Conservation (phyloP, 2,888 invertebrate species). For the Drosophila anomalipes region DNA sequence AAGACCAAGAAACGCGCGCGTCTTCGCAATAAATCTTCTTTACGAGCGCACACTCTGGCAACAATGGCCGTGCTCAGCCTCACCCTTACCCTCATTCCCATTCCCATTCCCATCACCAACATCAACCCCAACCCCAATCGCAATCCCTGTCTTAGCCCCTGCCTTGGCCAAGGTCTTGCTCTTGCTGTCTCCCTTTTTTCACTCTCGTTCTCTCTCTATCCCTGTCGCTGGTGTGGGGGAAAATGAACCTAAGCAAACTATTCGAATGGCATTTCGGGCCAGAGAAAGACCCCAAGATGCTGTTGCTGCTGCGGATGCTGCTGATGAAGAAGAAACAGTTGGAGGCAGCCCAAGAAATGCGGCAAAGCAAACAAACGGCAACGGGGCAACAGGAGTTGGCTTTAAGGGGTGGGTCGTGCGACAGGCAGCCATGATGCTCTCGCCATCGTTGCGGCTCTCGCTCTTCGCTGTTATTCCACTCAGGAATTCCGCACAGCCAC, state of each 20-base stretch:
- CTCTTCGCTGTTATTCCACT: constrained; percentile 63
- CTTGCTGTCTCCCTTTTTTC: not conserved
- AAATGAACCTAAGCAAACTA: constrained; percentile 85
- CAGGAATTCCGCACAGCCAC: constrained; percentile 76
- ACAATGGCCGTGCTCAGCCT: constrained; percentile 79
- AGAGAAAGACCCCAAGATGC: constrained; percentile 64
- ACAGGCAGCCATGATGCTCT: constrained; percentile 65
- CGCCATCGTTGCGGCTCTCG: constrained; percentile 36
- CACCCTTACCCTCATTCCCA: constrained; percentile 27
- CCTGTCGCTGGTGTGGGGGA: constrained; percentile 37
- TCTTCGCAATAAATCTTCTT: constrained; percentile 85
- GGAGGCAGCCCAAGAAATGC: constrained; percentile 65
- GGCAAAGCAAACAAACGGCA: constrained; percentile 78
- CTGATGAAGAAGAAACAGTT: constrained; percentile 68
- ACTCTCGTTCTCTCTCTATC: not conserved
- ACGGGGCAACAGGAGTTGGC: constrained; percentile 36
- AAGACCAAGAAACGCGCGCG: constrained; percentile 83
- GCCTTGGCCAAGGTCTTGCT: constrained; percentile 32
- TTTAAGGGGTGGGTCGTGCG: constrained; percentile 58
- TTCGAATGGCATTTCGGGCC: constrained; percentile 78
- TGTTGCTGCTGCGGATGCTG: constrained; percentile 38
- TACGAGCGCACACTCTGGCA: constrained; percentile 85
- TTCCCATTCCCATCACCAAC: constrained; percentile 17
- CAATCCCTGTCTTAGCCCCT: constrained; percentile 12
- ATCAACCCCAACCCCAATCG: constrained; percentile 14